These are phyloP conservation scores for Lophotriccus pileatus DNA, from an alignment of 2,797 vertebrate genomes.

Conservation along the genomic window DNA sequence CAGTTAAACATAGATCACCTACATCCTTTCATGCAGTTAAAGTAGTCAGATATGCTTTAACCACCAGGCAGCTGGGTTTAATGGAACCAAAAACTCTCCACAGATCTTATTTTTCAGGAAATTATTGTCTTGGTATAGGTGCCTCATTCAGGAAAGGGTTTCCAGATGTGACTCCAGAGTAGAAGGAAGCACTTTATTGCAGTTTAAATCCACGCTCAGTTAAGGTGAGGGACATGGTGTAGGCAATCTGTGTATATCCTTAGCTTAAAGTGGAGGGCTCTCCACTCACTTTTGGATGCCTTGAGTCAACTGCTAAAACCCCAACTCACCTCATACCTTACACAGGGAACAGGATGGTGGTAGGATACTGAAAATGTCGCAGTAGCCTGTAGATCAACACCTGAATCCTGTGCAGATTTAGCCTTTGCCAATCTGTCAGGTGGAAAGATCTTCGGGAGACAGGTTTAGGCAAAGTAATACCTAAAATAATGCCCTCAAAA, in stretches of 20 bases:
- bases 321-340: not conserved
- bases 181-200: not conserved
- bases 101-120: conserved; percentile 31
- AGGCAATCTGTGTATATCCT: not conserved
- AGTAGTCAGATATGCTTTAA: not conserved
- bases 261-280: not conserved
- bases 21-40: not conserved
- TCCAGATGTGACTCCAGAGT: conserved; percentile 35
- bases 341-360: not conserved
- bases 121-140: not conserved
- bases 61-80: not conserved
- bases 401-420: not conserved
- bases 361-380: not conserved
- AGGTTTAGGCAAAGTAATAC: not conserved
- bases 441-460: not conserved
- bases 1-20: not conserved
- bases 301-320: not conserved
- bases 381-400: not conserved
- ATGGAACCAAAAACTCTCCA: not conserved
- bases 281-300: not conserved
- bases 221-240: not conserved
- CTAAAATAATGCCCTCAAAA: not conserved
- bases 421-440: not conserved
- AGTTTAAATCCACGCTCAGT: not conserved
- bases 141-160: conserved; percentile 17